Evolutionary conservation across 2,113 vertebrate genomes (phyloP), one percentile per base, ranked within the genome.

Genomic region (Stigmatopora argus): DNA sequence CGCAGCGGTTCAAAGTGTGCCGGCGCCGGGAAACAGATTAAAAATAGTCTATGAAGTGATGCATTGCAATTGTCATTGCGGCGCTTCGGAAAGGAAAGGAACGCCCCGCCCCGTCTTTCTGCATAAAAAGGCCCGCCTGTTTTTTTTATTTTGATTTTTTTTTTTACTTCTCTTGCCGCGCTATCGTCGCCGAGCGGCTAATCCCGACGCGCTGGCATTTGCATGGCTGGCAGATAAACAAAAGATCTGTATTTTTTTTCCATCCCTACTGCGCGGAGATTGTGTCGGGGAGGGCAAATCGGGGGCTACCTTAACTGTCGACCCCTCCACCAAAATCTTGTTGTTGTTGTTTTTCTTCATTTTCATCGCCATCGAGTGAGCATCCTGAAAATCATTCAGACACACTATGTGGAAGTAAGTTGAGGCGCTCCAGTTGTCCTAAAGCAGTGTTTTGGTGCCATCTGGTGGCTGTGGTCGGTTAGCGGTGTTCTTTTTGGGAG

Each of bases 21-120:
- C 10, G 9, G 88, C 88, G 86, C 86, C 89, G 87, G 88, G 87
- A 88, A 90, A 90, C 86, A 91, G 90, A 92, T 91, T 92, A 92
- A 92, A 91, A 89, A 91, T 78, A 88, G 87, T 89, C 89, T 89
- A 88, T 88, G 89, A 90, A 90, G 89, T 92, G 90, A 91, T 91
- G 89, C 90, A 92, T 92, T 91, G 86, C 86, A 87, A 88, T 90
- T 91, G 91, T 91, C 91, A 90, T 86, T 80, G 87, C 76, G 49
- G 87, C 88, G 87, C 82, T 82, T 31, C 2, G 81, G 78, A 82
- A 87, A 84, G 87, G 83, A 89, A 88, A 84, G 87, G 83, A 89
- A 88, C 85, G 26, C 26, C 26, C 26, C 26, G 26, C 26, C 26
- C 26, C 26, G 26, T 31, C 85, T 90, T 90, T 89, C 88, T 89